Base-by-base conservation (phyloP, 2,113 vertebrate genomes). In the Crotalus helleri region DNA sequence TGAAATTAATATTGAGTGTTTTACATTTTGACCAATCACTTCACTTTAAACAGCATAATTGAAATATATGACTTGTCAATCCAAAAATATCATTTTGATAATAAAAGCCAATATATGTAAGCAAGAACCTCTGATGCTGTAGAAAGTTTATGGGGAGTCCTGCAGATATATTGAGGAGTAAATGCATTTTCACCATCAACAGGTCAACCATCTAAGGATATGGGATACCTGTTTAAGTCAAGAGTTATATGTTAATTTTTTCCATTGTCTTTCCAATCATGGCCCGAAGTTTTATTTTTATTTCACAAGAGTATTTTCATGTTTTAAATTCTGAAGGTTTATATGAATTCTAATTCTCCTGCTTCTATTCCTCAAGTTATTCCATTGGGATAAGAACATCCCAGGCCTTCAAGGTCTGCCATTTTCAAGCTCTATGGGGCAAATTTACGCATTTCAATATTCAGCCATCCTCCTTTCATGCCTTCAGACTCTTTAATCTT, bases 401-500 rank as follows among this genome's bases (percentile, higher is more conserved):
- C 69, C 19, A 85, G 53, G 29, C 11, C 19, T 51, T 85, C 39
- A 7, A 53, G 74, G 33, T 85, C 33, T 81, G 17, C 74, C 74
- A 81, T 44, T 81, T 44, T 81, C 74, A 81, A 64, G 61, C 59
- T 69, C 59, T 58, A 64, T 44, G 23, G 9, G 9, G 61, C 11
- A 86, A 90, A 64, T 57, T 61, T 86, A 33, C 46, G 13, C 46
- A 64, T 58, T 87, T 2, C 9, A 53, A 33, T 9, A 53, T 61
- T 9, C 9, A 93, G 13, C 46, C 10, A n/a, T 23, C 44, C 49
- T 15, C 74, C 33, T 54, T 33, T 64, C n/a, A 51, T 33, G 86
- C n/a, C 86, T 90, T 90, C 19, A 92, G 26, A 90, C 55, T 92
- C 53, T 93, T 92, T 55, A 58, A 95, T 93, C 39, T 92, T 57